These are phyloP conservation scores for Polylopha cassiicola DNA, from an alignment of 2,888 invertebrate species.

Conservation along the genomic window DNA sequence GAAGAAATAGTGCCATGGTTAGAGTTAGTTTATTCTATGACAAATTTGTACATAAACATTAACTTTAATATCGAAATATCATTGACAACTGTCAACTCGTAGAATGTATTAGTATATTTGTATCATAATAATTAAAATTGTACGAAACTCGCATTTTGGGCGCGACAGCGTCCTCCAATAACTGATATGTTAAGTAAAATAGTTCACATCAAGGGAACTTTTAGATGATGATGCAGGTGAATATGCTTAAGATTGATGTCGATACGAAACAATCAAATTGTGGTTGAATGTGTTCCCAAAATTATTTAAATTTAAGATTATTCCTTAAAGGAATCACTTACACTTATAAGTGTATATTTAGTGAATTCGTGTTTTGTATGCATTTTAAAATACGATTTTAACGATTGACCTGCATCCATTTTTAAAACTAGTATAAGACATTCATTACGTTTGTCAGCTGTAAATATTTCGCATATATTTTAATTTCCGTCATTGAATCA, in stretches of 20 bases:
- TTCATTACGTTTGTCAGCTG: conserved; percentile 66
- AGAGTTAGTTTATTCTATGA: conserved; percentile 46
- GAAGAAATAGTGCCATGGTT: conserved; percentile 68
- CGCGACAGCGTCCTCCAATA: conserved; percentile 43
- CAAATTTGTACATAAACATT: conserved; percentile 59
- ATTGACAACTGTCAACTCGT: conserved; percentile 40
- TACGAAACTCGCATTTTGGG: conserved; percentile 50
- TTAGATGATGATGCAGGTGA: conserved; percentile 62
- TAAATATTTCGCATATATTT: conserved; percentile 68
- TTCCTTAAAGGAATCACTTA: conserved; percentile 53
- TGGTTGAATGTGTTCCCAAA: conserved; percentile 54
- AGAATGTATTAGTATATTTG: conserved; percentile 45
- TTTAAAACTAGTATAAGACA: conserved; percentile 49
- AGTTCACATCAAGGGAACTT: conserved; percentile 36
- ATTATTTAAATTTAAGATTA: conserved; percentile 40
- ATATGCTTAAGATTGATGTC: conserved; percentile 63
- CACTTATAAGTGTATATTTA: conserved; percentile 37
- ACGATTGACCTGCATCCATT: conserved; percentile 69
- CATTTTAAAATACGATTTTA: conserved; percentile 49
- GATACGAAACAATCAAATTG: conserved; percentile 43
- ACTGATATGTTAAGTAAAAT: conserved; percentile 48
- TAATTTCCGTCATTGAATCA: conserved; percentile 59
- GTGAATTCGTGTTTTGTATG: conserved; percentile 34
- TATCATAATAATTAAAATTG: conserved; percentile 48
- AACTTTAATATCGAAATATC: conserved; percentile 56